phyloP scores from a whole-genome alignment of 2,113 vertebrate species.

The Xiphophorus hellerii region DNA sequence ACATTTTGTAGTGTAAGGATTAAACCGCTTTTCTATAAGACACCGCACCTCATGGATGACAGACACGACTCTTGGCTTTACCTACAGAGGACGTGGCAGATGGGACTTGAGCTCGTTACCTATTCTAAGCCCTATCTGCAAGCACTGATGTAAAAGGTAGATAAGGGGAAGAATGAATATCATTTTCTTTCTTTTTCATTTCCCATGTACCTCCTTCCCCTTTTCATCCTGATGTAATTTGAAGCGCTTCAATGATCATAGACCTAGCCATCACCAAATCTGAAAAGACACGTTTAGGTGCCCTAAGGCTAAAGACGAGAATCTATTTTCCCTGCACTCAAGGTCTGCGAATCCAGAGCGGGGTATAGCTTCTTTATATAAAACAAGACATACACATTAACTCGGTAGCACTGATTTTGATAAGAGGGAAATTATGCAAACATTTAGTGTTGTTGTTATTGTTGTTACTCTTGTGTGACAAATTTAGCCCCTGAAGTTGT shows the following conservation, averaged over 20 bases:
- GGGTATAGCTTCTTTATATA: constrained; percentile 51
- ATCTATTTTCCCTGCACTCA: constrained; percentile 76
- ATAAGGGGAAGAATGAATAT: constrained; percentile 75
- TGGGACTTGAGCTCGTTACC: constrained; percentile 58
- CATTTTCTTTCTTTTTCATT: constrained; percentile 70
- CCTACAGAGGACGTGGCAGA: constrained; percentile 33
- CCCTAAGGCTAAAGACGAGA: constrained; percentile 73
- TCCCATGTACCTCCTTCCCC: constrained; percentile 72
- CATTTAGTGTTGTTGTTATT: constrained; percentile 28
- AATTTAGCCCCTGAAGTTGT: constrained; percentile 70
- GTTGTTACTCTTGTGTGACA: constrained; percentile 50
- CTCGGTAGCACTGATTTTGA: constrained; percentile 54
- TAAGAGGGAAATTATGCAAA: constrained; percentile 63
- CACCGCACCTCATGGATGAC: constrained; percentile 19
- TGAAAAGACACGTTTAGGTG: constrained; percentile 76
- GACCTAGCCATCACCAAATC: constrained; percentile 76
- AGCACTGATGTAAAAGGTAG: constrained; percentile 75
- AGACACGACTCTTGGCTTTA: constrained; percentile 39
- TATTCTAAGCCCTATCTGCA: constrained; percentile 61
- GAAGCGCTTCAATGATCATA: constrained; percentile 78
- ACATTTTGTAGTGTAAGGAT: constrained; percentile 10
- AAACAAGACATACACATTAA: constrained; percentile 59
- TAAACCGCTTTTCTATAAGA: constrained; percentile 31
- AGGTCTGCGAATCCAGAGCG: constrained; percentile 55
- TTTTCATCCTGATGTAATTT: constrained; percentile 80